Conservation (phyloP, 2,113 vertebrate genomes). For the Coryphaenoides rupestris region DNA sequence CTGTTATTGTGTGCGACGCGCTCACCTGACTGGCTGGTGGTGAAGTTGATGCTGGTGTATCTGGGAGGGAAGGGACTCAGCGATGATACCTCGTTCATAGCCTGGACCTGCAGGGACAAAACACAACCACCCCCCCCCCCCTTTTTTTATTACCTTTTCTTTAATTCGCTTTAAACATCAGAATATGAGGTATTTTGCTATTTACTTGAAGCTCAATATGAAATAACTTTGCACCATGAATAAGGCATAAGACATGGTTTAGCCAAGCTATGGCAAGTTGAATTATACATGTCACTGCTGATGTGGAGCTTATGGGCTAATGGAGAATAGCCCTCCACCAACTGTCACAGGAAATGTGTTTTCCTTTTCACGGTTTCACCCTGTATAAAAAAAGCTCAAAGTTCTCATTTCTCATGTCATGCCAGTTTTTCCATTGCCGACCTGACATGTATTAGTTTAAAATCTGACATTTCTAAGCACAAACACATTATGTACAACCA, state of each 20-base stretch:
- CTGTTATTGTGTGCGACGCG: not conserved
- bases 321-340: not conserved
- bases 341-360: conserved; percentile 10
- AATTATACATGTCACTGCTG: conserved; percentile 44
- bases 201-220: conserved; percentile 22
- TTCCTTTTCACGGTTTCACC: not conserved
- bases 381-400: not conserved
- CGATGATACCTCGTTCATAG: conserved; percentile 88
- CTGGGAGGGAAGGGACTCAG: conserved; percentile 87
- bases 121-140: too few relatives aligned
- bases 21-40: conserved; percentile 96
- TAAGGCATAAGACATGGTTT: conserved; percentile 44
- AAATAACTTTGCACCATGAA: conserved; percentile 38
- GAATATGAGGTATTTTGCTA: not conserved
- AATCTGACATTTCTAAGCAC: too few relatives aligned
- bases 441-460: too few relatives aligned
- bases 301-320: conserved; percentile 31
- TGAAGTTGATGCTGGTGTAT: conserved; percentile 90
- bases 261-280: conserved; percentile 19
- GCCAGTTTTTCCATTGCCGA: too few relatives aligned
- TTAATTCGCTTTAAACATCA: not conserved
- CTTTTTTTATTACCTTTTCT: too few relatives aligned
- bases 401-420: too few relatives aligned
- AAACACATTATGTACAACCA: too few relatives aligned
- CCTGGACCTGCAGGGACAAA: conserved; percentile 78